phyloP scores from a whole-genome alignment of 2,888 invertebrate species.

The Aquatica leii region DNA sequence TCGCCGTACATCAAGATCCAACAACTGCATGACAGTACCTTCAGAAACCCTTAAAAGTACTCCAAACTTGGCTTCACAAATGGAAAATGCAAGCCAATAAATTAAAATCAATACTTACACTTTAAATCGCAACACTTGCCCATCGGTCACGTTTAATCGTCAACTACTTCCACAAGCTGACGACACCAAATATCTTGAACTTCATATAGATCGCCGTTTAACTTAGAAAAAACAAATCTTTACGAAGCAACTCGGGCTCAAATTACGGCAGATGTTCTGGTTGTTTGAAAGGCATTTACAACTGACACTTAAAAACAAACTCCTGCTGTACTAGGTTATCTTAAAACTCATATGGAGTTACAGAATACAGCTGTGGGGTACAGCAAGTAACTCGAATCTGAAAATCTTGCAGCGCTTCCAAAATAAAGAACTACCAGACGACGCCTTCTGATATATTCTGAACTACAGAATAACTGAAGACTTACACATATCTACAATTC shows the following conservation, averaged over 20 bases:
- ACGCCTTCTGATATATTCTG: conserved; percentile 3
- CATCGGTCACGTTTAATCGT: conserved; percentile 25
- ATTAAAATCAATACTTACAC: conserved; percentile 37
- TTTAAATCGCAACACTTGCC: conserved; percentile 20
- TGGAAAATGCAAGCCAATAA: conserved; percentile 19
- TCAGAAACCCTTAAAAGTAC: conserved; percentile 34
- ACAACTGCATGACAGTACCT: conserved; percentile 31
- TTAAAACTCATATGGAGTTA: conserved; percentile 15
- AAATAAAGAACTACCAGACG: conserved; percentile 19
- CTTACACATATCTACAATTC: conserved; percentile 7
- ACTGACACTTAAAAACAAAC: conserved; percentile 11
- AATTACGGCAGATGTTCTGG: conserved; percentile 22
- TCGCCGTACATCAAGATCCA: conserved; percentile 27
- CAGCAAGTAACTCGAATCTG: conserved; percentile 18
- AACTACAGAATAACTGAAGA: neutral
- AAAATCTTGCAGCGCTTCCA: conserved; percentile 20
- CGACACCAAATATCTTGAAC: conserved; percentile 29
- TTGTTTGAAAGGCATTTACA: conserved; percentile 18
- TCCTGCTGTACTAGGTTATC: conserved; percentile 18
- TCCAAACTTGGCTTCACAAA: conserved; percentile 25
- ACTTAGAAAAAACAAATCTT: conserved; percentile 30
- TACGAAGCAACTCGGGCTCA: conserved; percentile 21
- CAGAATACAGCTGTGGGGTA: neutral
- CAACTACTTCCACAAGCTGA: conserved; percentile 3
- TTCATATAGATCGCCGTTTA: conserved; percentile 27